These are phyloP conservation scores for Clostera curtula DNA, from an alignment of 2,888 invertebrate species.

Conservation along the genomic window DNA sequence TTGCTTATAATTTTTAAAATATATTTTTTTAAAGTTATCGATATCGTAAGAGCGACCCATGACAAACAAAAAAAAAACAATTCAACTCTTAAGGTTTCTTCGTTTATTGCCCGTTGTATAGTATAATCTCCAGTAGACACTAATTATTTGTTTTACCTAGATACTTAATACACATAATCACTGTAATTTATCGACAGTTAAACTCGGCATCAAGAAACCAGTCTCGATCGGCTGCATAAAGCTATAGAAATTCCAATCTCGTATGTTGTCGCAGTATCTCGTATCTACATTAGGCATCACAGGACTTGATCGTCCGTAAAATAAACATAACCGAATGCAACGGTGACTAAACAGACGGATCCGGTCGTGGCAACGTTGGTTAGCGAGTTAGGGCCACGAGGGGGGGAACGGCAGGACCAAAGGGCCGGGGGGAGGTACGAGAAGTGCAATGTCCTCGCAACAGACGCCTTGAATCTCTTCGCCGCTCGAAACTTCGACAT, in stretches of 20 bases:
- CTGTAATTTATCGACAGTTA: no score
- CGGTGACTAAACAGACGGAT: constrained; percentile 63
- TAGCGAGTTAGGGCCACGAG: constrained; percentile 61
- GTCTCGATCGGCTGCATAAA: no score
- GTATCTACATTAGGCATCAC: neutral
- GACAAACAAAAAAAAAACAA: no score
- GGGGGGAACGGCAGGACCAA: constrained; percentile 54
- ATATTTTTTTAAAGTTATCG: no score
- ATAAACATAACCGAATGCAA: constrained; percentile 34
- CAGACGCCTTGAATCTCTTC: constrained; percentile 56
- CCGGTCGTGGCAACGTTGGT: constrained; percentile 59
- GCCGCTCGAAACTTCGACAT: constrained; percentile 41
- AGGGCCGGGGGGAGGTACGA: constrained; percentile 36
- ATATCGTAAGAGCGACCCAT: no score
- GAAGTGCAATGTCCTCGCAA: constrained; percentile 75
- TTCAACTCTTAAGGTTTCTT: no score
- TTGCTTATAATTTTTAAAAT: no score
- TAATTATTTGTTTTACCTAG: no score
- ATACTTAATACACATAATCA: no score
- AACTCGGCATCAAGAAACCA: no score
- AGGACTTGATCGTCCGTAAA: constrained; percentile 23
- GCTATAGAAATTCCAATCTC: neutral
- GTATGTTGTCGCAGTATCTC: neutral
- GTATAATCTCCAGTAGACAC: no score
- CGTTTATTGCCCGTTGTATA: no score